Conservation (phyloP, 2,888 invertebrate genomes). For the Pyrochroa serraticornis region DNA sequence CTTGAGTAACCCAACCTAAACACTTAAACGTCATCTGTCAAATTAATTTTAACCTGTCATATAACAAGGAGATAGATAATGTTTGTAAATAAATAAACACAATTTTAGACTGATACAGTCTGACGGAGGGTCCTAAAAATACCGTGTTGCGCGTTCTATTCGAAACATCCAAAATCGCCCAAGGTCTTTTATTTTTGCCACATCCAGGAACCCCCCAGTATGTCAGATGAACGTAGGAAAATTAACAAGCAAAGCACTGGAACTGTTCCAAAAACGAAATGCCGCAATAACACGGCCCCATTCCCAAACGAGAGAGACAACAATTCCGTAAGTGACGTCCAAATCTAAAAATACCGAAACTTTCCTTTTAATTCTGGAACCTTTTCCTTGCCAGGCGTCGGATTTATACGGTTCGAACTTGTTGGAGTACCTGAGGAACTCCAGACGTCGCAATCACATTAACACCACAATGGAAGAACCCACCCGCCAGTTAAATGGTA, state of each 20-base stretch:
- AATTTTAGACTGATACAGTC: too few species aligned
- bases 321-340: constrained; percentile 50
- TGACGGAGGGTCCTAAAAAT: too few species aligned
- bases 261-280: constrained; percentile 68
- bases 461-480: constrained; percentile 36
- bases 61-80: too few species aligned
- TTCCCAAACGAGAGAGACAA: constrained; percentile 44
- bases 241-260: constrained; percentile 61
- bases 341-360: constrained; percentile 26
- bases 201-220: constrained; percentile 19
- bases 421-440: constrained; percentile 44
- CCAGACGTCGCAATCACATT: constrained; percentile 42
- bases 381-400: constrained; percentile 41
- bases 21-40: too few species aligned
- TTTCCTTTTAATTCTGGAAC: constrained; percentile 16
- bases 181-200: too few species aligned
- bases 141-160: too few species aligned
- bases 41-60: too few species aligned
- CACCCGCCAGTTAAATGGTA: constrained; percentile 13
- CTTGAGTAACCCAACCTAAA: too few species aligned
- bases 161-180: too few species aligned
- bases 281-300: constrained; percentile 40
- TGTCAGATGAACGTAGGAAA: constrained; percentile 54
- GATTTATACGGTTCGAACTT: constrained; percentile 43
- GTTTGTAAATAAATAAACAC: too few species aligned